These are phyloP conservation scores for Lethrus apterus DNA, from an alignment of 1,140 invertebrate species.

Conservation along the genomic window DNA sequence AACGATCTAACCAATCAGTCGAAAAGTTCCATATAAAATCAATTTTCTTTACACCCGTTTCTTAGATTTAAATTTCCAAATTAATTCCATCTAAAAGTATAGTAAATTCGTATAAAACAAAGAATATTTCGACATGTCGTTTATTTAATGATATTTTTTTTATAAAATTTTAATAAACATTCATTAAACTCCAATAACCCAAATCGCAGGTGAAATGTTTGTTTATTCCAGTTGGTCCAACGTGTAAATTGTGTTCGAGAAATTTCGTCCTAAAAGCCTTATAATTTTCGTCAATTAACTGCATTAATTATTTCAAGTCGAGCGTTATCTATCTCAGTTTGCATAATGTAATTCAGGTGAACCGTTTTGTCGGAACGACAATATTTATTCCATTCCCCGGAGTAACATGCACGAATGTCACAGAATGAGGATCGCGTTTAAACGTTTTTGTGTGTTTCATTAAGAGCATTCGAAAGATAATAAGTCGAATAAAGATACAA, in stretches of 20 bases:
- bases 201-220: constrained; percentile 1
- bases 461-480: too few species aligned
- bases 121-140: not conserved
- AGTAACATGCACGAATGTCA: constrained; percentile 6
- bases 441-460: too few species aligned
- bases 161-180: constrained; percentile 4
- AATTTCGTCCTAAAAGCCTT: constrained; percentile 4
- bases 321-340: constrained; percentile 6
- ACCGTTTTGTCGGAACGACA: not conserved
- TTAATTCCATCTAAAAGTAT: not conserved
- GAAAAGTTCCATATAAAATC: too few species aligned
- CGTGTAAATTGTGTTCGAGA: constrained; percentile 3
- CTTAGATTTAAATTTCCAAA: not conserved
- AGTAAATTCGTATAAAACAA: not conserved
- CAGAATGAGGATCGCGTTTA: constrained; percentile 6
- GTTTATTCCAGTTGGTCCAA: not conserved
- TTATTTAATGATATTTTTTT: not conserved
- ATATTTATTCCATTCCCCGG: constrained; percentile 11
- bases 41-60: not conserved
- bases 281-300: constrained; percentile 12
- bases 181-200: not conserved
- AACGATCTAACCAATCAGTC: not conserved
- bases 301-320: constrained; percentile 11
- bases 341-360: constrained; percentile 11
- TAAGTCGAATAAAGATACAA: too few species aligned